Evolutionary conservation across 2,797 vertebrate species (phyloP).

Genomic region (Sebastiscus albofasciatus): DNA sequence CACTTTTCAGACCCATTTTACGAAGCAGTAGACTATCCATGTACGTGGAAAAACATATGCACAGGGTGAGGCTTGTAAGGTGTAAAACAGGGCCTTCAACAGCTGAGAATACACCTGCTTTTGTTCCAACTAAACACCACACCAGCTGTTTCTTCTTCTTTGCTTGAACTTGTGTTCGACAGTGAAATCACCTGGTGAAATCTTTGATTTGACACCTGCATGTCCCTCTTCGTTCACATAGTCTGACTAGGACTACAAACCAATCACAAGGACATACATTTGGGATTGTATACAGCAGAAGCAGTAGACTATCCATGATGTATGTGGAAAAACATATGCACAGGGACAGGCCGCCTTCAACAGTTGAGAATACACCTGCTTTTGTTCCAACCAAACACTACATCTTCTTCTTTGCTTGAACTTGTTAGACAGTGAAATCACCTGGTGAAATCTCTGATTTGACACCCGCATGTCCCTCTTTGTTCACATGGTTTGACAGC

Average conservation of each 20-base stretch:
- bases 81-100: background rate
- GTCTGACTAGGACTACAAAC: background rate
- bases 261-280: background rate
- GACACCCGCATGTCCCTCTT: background rate
- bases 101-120: background rate
- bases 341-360: background rate
- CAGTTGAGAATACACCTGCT: background rate
- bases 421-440: background rate
- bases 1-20: background rate
- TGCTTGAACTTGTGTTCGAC: background rate
- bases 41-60: background rate
- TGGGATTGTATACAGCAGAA: too few species aligned
- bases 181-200: background rate
- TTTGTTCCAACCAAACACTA: background rate
- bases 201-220: background rate
- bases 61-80: too few species aligned
- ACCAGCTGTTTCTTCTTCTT: background rate
- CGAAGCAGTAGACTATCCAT: background rate
- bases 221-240: background rate
- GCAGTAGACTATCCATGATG: background rate
- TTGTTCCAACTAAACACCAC: background rate
- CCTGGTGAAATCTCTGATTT: background rate
- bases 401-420: background rate
- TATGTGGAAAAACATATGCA: background rate
- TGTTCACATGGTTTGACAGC: background rate